Evolutionary conservation across 1,140 invertebrate genomes (phyloP), one percentile per base, ranked within the genome.

Genomic region (Samia ricini): DNA sequence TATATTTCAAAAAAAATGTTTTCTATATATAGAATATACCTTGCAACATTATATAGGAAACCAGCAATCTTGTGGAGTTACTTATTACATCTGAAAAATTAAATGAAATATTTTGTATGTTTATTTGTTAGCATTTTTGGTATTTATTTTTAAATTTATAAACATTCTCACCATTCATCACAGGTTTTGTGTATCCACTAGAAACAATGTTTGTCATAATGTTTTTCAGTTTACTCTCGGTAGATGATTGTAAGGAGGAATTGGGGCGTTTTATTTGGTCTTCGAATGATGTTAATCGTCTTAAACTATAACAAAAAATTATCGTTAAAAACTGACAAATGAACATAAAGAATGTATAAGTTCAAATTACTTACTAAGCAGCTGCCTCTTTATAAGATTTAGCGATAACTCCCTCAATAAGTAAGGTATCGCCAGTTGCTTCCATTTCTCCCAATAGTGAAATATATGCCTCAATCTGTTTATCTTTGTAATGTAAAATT

Each of bases 391-490:
- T 79, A 51, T 81, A 75, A 5, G 85, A 75, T 63, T 85, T 89
- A 18, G 77, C 68, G 24, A 83, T 82, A n/a, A 76, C 66, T 57
- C 83, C 81, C 60, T 81, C 79, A 6, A 89, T 70, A 10, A 89
- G 68, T 2, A 76, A 62, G 0, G 48, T 54, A 23, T 83, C 81
- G 1, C 83, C 85, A 12, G 77, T 72, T 1, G 71, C 62, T 58
- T 89, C 85, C 77, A 85, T 85, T 74, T 85, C 84, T 49, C 65
- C 74, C 6, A 89, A 61, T 29, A 89, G 60, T 4, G 76, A 64
- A n/a, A 84, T 71, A 55, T 84, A 87, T 15, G 83, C 84, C 57
- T 85, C 81, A n/a, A 87, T 85, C 60, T 78, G 51, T 57, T 79
- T 69, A 55, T 86, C 85, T 88, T 57, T 51, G 55, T 21, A 49